A percentile compares a stretch with the other conserved stretches of the same genome.
phyloP scores from a whole-genome alignment of 64 coral and sea anemone species.

The Montipora cactus region DNA sequence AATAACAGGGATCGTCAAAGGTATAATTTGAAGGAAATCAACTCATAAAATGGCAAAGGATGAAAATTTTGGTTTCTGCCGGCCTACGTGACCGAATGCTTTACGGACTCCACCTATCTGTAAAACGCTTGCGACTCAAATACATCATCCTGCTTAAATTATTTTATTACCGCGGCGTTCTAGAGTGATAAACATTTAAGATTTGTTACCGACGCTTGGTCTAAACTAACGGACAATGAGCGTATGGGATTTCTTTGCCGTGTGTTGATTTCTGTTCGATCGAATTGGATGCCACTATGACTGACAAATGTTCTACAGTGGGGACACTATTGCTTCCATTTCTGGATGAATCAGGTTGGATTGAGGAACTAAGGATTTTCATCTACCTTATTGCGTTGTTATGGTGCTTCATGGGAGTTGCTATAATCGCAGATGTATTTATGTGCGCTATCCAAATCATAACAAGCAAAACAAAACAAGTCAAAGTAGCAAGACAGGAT shows the following conservation, averaged over 20 bases:
- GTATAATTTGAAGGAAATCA: not conserved
- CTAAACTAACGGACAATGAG: not conserved
- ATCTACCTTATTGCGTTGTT: conserved; percentile 85
- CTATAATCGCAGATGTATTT: conserved; percentile 94
- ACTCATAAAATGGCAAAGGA: not conserved
- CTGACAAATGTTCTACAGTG: conserved; percentile 67
- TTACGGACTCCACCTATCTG: not conserved
- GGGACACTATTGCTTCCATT: conserved; percentile 86
- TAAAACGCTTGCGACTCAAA: not conserved
- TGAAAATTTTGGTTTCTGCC: not conserved
- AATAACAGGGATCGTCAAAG: not conserved
- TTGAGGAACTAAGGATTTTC: conserved; percentile 69
- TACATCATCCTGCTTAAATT: conserved; percentile 13
- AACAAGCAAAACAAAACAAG: conserved; percentile 96
- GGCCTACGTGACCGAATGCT: not conserved
- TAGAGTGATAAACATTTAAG: conserved; percentile 1
- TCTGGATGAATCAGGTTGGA: conserved; percentile 93
- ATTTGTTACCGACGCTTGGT: not conserved
- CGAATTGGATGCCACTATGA: not conserved
- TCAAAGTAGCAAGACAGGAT: conserved; percentile 88
- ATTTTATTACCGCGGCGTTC: conserved; percentile 19
- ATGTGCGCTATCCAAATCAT: conserved; percentile 99
- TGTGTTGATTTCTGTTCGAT: not conserved
- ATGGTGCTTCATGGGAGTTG: conserved; percentile 98
- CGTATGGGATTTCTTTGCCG: not conserved